Conservation (phyloP, 2,888 invertebrate genomes). For the Drosophila nr. fundita region DNA sequence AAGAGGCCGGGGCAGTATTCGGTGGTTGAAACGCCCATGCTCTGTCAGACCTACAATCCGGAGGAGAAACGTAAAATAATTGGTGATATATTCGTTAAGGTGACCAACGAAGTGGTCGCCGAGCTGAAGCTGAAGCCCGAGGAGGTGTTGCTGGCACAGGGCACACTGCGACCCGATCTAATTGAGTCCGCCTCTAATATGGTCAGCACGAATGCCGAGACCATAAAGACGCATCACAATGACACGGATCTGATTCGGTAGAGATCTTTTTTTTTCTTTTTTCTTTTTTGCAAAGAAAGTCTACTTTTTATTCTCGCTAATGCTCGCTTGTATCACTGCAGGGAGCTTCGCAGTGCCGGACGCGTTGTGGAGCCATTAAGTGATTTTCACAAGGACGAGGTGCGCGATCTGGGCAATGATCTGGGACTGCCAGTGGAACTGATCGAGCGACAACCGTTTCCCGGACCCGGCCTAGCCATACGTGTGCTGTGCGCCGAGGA, state of each 20-base stretch:
- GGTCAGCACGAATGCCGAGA: conserved; percentile 95
- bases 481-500: conserved; percentile 98
- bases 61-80: conserved; percentile 99
- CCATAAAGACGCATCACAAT: conserved; percentile 99
- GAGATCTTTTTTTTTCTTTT: background rate
- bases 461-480: conserved; percentile 99
- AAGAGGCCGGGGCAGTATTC: conserved; percentile 87
- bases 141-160: conserved; percentile 96
- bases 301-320: background rate
- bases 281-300: background rate
- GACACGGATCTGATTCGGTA: conserved; percentile 96
- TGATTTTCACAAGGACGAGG: conserved; percentile 99
- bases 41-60: conserved; percentile 94
- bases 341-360: conserved; percentile 90
- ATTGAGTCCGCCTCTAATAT: conserved; percentile 97
- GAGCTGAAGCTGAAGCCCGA: conserved; percentile 95
- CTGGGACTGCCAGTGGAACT: conserved; percentile 94
- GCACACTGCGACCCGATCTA: conserved; percentile 98
- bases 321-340: conserved; percentile 32
- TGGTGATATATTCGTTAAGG: conserved; percentile 98
- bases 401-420: conserved; percentile 94
- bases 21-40: conserved; percentile 89
- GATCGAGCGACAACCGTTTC: conserved; percentile 98
- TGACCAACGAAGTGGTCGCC: conserved; percentile 95
- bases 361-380: conserved; percentile 98